A percentile compares a stretch with the other conserved stretches of the same genome.
Evolutionary conservation across 2,888 invertebrate species (phyloP).

Genomic region (Periphyllus acericola): DNA sequence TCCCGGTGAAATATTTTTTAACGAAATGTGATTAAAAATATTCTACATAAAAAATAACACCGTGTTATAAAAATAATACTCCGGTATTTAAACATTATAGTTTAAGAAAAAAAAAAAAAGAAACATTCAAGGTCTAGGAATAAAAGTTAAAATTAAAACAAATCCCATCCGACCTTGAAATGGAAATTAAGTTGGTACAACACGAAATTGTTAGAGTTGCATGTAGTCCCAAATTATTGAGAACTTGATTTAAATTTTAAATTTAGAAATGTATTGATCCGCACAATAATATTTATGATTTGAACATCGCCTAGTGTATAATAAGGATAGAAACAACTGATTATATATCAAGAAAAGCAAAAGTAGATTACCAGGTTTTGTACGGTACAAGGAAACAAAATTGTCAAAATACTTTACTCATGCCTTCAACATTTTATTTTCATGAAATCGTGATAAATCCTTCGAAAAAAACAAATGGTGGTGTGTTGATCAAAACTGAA

Average conservation of each 20-base stretch:
- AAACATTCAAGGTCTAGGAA: not conserved
- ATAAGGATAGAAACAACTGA: not conserved
- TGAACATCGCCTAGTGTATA: not conserved
- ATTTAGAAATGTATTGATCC: not conserved
- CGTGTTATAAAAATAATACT: not conserved
- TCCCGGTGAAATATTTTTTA: too few relatives aligned
- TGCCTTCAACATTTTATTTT: not conserved
- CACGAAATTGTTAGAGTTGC: not conserved
- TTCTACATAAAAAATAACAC: not conserved
- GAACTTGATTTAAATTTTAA: too few relatives aligned
- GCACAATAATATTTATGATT: not conserved
- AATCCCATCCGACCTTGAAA: constrained; percentile 19
- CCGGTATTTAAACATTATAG: not conserved
- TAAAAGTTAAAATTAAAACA: constrained; percentile 37
- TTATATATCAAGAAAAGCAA: not conserved
- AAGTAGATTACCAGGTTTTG: not conserved
- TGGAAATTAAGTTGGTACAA: not conserved
- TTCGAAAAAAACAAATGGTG: not conserved
- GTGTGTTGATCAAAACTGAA: not conserved
- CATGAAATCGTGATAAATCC: not conserved
- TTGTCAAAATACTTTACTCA: not conserved
- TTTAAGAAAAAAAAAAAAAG: not conserved
- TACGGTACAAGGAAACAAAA: not conserved
- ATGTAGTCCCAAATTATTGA: not conserved
- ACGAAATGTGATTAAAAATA: not conserved